Evolutionary conservation across 1,140 invertebrate species (phyloP).

Genomic region (Ips typographus): DNA sequence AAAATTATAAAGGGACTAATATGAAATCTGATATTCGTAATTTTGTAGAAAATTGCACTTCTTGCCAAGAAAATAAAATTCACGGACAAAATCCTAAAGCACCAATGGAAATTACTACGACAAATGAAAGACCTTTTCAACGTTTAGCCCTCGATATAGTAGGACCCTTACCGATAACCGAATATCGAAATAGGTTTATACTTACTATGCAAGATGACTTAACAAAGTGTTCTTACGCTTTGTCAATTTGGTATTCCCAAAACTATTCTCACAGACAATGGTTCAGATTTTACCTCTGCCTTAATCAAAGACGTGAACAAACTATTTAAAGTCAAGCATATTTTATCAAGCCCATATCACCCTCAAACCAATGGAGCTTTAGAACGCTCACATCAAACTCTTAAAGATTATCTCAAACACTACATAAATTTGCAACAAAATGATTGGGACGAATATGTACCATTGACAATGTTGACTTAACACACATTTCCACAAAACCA

Average conservation of each 20-base stretch:
- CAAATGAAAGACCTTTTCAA: slow-evolving; percentile 40
- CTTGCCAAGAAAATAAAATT: slow-evolving; percentile 12
- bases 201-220: slow-evolving; percentile 48
- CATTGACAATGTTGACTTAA: slow-evolving; percentile 51
- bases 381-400: slow-evolving; percentile 46
- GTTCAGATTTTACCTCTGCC: slow-evolving; percentile 44
- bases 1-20: slow-evolving; percentile 22
- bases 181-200: slow-evolving; percentile 41
- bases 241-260: slow-evolving; percentile 48
- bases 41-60: slow-evolving; percentile 8
- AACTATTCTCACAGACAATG: slow-evolving; percentile 47
- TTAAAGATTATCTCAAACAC: slow-evolving; percentile 47
- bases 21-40: slow-evolving; percentile 23
- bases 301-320: slow-evolving; percentile 40
- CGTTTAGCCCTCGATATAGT: slow-evolving; percentile 44
- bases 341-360: slow-evolving; percentile 38
- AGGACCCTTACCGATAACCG: slow-evolving; percentile 43
- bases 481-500: slow-evolving; percentile 47
- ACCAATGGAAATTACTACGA: slow-evolving; percentile 47
- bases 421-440: slow-evolving; percentile 41
- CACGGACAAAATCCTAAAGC: slow-evolving; percentile 34
- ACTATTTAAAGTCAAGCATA: slow-evolving; percentile 45
- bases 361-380: slow-evolving; percentile 49
- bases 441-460: slow-evolving; percentile 47
- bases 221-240: slow-evolving; percentile 45